Evolutionary conservation across 2,888 invertebrate species (phyloP).

Genomic region (Heliconius ethilla): DNA sequence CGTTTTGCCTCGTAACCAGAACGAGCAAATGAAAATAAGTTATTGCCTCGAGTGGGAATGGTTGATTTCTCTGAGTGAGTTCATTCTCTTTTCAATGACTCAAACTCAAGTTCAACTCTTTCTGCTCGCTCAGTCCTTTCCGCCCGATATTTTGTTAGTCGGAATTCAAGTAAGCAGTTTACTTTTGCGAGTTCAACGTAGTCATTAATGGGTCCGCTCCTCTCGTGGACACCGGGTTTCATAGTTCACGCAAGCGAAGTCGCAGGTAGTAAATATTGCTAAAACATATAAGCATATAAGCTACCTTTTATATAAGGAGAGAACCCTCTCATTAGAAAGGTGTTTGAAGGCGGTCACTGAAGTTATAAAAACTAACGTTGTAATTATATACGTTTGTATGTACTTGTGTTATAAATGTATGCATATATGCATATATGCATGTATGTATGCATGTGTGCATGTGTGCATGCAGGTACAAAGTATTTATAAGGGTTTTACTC

Average conservation of each 20-base stretch:
- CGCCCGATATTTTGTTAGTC: too few species aligned
- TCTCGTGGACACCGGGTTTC: too few species aligned
- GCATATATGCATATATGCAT: neutral
- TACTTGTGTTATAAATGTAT: conserved; percentile 17
- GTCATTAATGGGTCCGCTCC: too few species aligned
- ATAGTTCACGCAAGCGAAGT: neutral
- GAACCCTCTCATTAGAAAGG: conserved; percentile 27
- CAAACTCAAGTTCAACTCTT: too few species aligned
- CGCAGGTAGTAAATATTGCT: neutral
- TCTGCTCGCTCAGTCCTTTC: too few species aligned
- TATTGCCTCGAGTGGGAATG: too few species aligned
- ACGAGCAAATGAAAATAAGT: too few species aligned
- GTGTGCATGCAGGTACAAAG: conserved; percentile 23
- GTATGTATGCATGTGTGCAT: neutral
- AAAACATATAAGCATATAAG: neutral
- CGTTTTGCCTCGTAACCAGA: too few species aligned
- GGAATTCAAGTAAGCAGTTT: too few species aligned
- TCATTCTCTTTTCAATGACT: too few species aligned
- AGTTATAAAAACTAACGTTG: conserved; percentile 37
- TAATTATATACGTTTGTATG: conserved; percentile 33
- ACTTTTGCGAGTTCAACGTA: too few species aligned
- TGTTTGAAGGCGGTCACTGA: conserved; percentile 39
- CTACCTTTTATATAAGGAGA: neutral
- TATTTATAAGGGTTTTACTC: conserved; percentile 47
- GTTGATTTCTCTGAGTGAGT: too few species aligned